These are phyloP conservation scores for Aplochiton taeniatus DNA, from an alignment of 2,797 vertebrate genomes.

Conservation along the genomic window DNA sequence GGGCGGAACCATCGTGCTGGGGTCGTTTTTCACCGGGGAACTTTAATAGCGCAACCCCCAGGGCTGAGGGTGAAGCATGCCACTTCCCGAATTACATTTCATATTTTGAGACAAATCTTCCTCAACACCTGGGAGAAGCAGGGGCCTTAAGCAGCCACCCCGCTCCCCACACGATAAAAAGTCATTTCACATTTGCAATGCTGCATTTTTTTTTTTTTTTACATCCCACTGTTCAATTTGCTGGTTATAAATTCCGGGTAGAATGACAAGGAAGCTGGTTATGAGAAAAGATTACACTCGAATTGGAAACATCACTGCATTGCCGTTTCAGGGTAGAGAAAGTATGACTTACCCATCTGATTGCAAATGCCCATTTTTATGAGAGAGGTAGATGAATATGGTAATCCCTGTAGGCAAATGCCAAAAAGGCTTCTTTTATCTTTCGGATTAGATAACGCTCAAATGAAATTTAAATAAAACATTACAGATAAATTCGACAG, in stretches of 20 bases:
- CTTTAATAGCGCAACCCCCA: slow-evolving; percentile 52
- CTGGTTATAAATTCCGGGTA: slow-evolving; percentile 39
- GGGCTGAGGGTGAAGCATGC: slow-evolving; percentile 56
- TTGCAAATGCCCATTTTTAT: slow-evolving; percentile 44
- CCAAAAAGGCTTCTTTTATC: slow-evolving; percentile 5
- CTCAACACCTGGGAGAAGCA: slow-evolving; percentile 51
- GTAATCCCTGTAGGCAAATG: slow-evolving; percentile 38
- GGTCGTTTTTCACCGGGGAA: slow-evolving; percentile 56
- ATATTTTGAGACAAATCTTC: slow-evolving; percentile 54
- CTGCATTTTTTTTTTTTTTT: slow-evolving; percentile 27
- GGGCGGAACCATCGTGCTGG: slow-evolving; percentile 46
- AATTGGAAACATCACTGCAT: slow-evolving; percentile 40
- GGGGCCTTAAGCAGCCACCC: slow-evolving; percentile 28
- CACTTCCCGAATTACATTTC: slow-evolving; percentile 56
- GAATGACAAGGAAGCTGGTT: slow-evolving; percentile 39
- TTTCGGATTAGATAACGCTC: slow-evolving; percentile 22
- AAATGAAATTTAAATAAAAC: slow-evolving; percentile 9
- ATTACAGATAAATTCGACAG: slow-evolving; percentile 16
- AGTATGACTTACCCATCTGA: slow-evolving; percentile 35
- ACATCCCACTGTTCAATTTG: slow-evolving; percentile 46
- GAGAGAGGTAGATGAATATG: slow-evolving; percentile 31
- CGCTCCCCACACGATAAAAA: slow-evolving; percentile 27
- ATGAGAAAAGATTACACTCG: slow-evolving; percentile 45
- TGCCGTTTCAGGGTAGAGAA: slow-evolving; percentile 34
- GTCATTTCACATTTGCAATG: slow-evolving; percentile 53